Conservation (phyloP, 2,113 vertebrate genomes). For the Pomatorhinus ruficollis region DNA sequence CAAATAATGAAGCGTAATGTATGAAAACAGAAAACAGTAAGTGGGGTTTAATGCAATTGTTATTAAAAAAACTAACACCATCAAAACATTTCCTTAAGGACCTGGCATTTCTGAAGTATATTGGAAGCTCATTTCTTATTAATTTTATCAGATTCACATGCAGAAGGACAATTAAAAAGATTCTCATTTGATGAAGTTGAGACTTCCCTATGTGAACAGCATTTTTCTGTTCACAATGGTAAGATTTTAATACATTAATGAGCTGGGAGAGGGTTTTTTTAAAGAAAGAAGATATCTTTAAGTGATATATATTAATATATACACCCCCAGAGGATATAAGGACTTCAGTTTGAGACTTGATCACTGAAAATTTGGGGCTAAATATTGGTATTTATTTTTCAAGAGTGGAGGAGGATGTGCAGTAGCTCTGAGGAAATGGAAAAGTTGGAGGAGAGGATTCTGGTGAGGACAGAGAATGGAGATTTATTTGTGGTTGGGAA, state of each 20-base stretch:
- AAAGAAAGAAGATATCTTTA: neutral
- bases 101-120: slow-evolving; percentile 68
- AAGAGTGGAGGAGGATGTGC: neutral
- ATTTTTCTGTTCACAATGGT: neutral
- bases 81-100: slow-evolving; percentile 42
- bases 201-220: neutral
- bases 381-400: neutral
- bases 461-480: neutral
- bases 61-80: neutral
- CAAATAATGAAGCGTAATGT: slow-evolving; percentile 63
- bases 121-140: slow-evolving; percentile 66
- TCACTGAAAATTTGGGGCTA: neutral
- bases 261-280: neutral
- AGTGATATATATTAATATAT: neutral
- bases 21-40: slow-evolving; percentile 41
- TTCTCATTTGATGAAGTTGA: slow-evolving; percentile 66
- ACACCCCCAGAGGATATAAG: neutral
- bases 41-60: slow-evolving; percentile 25
- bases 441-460: neutral
- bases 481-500: neutral
- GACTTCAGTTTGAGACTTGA: neutral
- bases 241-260: neutral
- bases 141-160: slow-evolving; percentile 71
- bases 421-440: neutral
- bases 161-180: slow-evolving; percentile 58